Evolutionary conservation across 2,113 vertebrate genomes (phyloP).

Genomic region (Podarcis cretensis): DNA sequence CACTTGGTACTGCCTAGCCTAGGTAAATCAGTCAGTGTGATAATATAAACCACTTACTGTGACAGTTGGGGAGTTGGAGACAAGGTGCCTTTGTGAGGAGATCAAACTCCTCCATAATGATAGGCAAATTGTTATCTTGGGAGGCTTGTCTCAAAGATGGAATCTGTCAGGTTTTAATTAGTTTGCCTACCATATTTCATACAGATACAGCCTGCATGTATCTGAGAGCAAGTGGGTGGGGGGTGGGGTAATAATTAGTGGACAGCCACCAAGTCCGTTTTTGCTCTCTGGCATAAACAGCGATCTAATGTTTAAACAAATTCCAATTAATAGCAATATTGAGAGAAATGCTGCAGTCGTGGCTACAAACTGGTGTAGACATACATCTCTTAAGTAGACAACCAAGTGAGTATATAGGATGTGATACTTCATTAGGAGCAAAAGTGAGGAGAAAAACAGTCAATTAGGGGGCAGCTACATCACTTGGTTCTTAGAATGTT

Average conservation of each 20-base stretch:
- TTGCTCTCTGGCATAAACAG: constrained; percentile 3
- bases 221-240: constrained; percentile 52
- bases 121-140: constrained; percentile 68
- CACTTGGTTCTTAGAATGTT: neutral
- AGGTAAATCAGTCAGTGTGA: constrained; percentile 60
- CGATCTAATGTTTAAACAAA: neutral
- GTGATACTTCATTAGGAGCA: neutral
- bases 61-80: constrained; percentile 68
- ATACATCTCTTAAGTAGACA: neutral
- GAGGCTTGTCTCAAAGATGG: constrained; percentile 63
- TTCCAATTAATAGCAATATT: neutral
- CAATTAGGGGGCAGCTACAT: neutral
- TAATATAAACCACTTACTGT: constrained; percentile 64
- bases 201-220: constrained; percentile 52
- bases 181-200: constrained; percentile 72
- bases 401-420: neutral
- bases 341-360: neutral
- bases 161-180: constrained; percentile 80
- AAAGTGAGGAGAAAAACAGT: neutral
- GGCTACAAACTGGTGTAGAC: neutral
- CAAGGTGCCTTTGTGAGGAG: constrained; percentile 69
- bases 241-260: constrained; percentile 45
- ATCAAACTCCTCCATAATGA: constrained; percentile 60
- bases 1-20: constrained; percentile 41
- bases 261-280: constrained; percentile 20